These are phyloP conservation scores for Tapirus indicus DNA, from an alignment of 2,797 vertebrate genomes.

Conservation along the genomic window DNA sequence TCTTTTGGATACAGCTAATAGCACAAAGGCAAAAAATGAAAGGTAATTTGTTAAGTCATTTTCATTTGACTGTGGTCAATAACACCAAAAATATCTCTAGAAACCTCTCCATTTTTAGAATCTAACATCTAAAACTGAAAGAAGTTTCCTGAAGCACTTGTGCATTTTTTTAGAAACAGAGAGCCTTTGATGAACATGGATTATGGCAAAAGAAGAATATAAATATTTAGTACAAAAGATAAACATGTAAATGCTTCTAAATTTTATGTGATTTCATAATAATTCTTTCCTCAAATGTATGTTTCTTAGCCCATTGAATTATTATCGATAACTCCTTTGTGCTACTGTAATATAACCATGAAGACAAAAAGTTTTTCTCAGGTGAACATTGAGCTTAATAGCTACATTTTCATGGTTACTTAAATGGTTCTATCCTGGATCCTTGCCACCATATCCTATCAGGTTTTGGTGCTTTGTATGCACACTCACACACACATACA, in stretches of 20 bases:
- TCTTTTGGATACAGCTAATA: background rate
- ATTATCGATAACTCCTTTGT: background rate
- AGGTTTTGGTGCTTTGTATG: background rate
- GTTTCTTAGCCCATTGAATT: background rate
- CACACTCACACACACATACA: background rate
- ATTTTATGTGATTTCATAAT: background rate
- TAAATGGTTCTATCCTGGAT: background rate
- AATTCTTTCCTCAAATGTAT: background rate
- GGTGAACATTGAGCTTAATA: background rate
- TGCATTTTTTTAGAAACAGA: background rate
- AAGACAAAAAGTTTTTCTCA: background rate
- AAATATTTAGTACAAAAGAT: background rate
- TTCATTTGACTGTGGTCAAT: conserved; percentile 56
- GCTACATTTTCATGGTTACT: background rate
- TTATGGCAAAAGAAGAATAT: background rate
- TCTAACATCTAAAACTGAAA: conserved; percentile 12
- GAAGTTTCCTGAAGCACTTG: background rate
- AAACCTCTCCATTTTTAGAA: conserved; percentile 56
- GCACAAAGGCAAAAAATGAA: background rate
- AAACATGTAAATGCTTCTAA: background rate
- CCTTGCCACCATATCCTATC: background rate
- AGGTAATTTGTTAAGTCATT: conserved; percentile 40
- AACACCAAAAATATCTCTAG: conserved; percentile 61
- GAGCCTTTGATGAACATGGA: background rate
- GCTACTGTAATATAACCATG: background rate